Base-by-base conservation (phyloP, 2,797 vertebrate species). In the Diplodus puntazzo region DNA sequence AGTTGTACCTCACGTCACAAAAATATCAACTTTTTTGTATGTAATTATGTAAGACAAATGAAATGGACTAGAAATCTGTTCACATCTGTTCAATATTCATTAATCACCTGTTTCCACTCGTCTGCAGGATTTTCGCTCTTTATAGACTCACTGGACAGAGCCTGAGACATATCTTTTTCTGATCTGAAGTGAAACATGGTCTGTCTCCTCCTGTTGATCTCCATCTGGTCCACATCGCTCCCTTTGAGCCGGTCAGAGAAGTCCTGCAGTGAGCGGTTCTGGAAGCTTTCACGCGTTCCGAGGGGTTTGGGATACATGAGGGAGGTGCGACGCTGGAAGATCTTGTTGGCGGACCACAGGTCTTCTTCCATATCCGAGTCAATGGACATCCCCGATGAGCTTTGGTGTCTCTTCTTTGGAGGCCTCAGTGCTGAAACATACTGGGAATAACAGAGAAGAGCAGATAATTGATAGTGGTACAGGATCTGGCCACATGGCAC, bases 81-180 rank as follows among this genome's bases (percentile, higher is more conserved):
- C 52, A 48, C 30, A 16, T 30, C 10, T 30, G 12, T 16, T 52
- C 21, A 11, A 2, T 0, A n/a, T 52, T 66, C 25, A 16, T 53
- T 4, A 58, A 11, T 84, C 65, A 96, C 98, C 96, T 98, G 97
- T 83, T 94, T 96, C 95, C 97, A 96, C 75, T 98, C 97, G 2
- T 76, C 79, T 3, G 82, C 85, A 55, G 50, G 25, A n/a, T 78
- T 89, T 57, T 94, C 90, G 1, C 34, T 66, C 25, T 79, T 92
- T 2, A 82, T 21, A 0, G 84, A 73, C 0, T 95, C 91, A 0
- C 79, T 48, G 12, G 88, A 89, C 11, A 52, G 16, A 0, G 75
- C 0, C 0, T 74, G 16, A 2, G 67, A 52, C 18, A 73, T 64
- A 0, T 92, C 69, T 12, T 86, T 89, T 0, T 85, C 75, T 9